A percentile compares a stretch with the other conserved stretches of the same genome.
Conservation (phyloP, 1,140 invertebrate species). For the Amphibalanus amphitrite region DNA sequence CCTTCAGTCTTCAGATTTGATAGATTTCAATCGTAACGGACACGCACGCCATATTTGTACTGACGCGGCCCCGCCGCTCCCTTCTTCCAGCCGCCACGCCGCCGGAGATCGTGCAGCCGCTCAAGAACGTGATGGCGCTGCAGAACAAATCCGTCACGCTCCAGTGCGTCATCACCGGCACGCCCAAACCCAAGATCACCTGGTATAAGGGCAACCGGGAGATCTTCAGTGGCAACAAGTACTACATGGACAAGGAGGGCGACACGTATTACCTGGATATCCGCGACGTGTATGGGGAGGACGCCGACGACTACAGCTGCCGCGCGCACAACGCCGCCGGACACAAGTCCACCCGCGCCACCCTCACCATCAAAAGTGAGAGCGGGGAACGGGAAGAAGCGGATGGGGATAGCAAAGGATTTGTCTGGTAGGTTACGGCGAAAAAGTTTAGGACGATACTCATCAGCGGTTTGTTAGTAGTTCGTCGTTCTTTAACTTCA, state of each 20-base stretch:
- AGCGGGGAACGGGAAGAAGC: too few relatives aligned
- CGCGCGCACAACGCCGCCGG: conserved; percentile 85
- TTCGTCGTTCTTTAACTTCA: too few relatives aligned
- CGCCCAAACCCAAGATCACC: conserved; percentile 63
- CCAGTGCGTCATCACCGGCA: conserved; percentile 68
- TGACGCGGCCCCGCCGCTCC: too few relatives aligned
- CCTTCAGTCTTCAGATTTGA: too few relatives aligned
- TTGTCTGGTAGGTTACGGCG: too few relatives aligned
- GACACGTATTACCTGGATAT: conserved; percentile 73
- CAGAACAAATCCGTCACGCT: conserved; percentile 85
- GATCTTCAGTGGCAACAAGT: conserved; percentile 74
- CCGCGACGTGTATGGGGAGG: conserved; percentile 85
- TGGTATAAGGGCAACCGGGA: conserved; percentile 84
- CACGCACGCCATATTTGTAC: too few relatives aligned
- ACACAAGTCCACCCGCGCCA: conserved; percentile 75
- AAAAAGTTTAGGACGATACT: too few relatives aligned
- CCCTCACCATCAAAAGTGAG: conserved; percentile 89
- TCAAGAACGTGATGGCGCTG: conserved; percentile 66
- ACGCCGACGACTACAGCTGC: conserved; percentile 94
- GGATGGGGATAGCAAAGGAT: too few relatives aligned
- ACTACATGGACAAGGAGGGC: conserved; percentile 78
- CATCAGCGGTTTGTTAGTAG: too few relatives aligned
- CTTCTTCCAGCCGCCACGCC: conserved; percentile 40
- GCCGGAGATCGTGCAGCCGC: conserved; percentile 65
- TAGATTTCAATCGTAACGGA: too few relatives aligned